Conservation (phyloP, 2,888 invertebrate genomes). For the Protula sp. region DNA sequence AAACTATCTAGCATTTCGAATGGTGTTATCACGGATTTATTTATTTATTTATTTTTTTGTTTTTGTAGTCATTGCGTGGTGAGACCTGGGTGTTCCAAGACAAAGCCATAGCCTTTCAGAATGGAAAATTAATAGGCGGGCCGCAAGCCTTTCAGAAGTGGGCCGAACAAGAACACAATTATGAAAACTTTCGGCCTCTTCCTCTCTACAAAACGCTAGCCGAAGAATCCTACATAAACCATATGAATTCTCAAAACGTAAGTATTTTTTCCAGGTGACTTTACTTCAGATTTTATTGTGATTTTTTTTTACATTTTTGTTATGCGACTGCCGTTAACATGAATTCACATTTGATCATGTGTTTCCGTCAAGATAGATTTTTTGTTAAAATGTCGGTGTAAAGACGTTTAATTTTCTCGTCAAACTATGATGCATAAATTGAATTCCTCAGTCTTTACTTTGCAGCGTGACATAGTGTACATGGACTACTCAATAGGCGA, state of each 20-base stretch:
- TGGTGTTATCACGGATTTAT: background rate
- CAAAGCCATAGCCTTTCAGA: conserved; percentile 45
- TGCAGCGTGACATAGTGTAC: conserved; percentile 32
- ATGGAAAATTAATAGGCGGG: conserved; percentile 44
- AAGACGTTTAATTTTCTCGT: background rate
- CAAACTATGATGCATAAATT: no score
- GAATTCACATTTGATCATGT: no score
- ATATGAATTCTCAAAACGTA: conserved; percentile 43
- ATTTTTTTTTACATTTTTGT: background rate
- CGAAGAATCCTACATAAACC: conserved; percentile 45
- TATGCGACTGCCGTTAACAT: background rate
- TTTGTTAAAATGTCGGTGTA: background rate
- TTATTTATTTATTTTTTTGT: background rate
- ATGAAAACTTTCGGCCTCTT: conserved; percentile 47
- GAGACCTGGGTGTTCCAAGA: conserved; percentile 50
- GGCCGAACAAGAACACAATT: conserved; percentile 44
- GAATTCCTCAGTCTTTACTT: no score
- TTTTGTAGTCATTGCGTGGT: conserved; percentile 42
- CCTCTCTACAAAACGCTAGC: conserved; percentile 44
- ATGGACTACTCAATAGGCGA: conserved; percentile 44
- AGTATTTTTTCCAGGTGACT: no score
- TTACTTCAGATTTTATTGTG: no score
- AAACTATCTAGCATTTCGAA: no score
- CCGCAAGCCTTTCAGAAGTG: conserved; percentile 46
- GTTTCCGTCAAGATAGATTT: no score